phyloP scores from a whole-genome alignment of 2,888 invertebrate genomes.

The Gari tellinella region DNA sequence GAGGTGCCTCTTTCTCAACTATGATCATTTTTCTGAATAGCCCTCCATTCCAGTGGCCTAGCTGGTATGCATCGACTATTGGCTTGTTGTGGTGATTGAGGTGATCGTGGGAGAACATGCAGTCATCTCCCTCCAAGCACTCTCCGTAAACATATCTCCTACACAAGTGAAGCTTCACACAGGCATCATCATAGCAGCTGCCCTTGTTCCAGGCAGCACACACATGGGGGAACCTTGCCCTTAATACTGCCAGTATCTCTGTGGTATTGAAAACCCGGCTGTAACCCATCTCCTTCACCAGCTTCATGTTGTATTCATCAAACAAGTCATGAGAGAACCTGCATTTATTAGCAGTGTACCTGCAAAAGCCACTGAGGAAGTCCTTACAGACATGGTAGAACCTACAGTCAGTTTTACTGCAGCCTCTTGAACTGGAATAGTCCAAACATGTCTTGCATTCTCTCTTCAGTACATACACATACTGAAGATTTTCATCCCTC shows the following conservation, averaged over 20 bases:
- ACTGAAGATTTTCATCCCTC: slow-evolving; percentile 13
- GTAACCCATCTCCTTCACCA: slow-evolving; percentile 42
- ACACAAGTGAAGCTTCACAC: slow-evolving; percentile 59
- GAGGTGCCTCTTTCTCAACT: too few species aligned
- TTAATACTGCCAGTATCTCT: slow-evolving; percentile 36
- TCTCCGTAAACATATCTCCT: slow-evolving; percentile 47
- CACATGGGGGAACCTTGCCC: slow-evolving; percentile 37
- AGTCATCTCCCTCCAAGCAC: slow-evolving; percentile 41
- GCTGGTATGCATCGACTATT: slow-evolving; percentile 36
- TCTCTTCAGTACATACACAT: slow-evolving; percentile 16
- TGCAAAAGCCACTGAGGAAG: slow-evolving; percentile 36
- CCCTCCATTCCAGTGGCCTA: slow-evolving; percentile 14
- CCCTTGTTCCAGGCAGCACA: slow-evolving; percentile 39
- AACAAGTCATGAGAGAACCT: slow-evolving; percentile 48
- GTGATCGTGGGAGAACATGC: slow-evolving; percentile 33
- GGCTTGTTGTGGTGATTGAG: slow-evolving; percentile 37
- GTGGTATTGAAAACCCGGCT: slow-evolving; percentile 36
- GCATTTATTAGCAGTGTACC: slow-evolving; percentile 28
- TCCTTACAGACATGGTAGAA: slow-evolving; percentile 45
- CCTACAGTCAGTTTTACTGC: slow-evolving; percentile 23
- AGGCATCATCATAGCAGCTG: slow-evolving; percentile 27
- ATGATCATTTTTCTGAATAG: slow-evolving; percentile 13
- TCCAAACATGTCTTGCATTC: slow-evolving; percentile 20
- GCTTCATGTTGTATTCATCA: slow-evolving; percentile 29
- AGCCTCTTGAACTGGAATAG: slow-evolving; percentile 17